Evolutionary conservation across 30 jellyfish, hydroid and myxozoan species (phyloP), one percentile per base, ranked within the genome.

Genomic region (Hydra vulgaris): DNA sequence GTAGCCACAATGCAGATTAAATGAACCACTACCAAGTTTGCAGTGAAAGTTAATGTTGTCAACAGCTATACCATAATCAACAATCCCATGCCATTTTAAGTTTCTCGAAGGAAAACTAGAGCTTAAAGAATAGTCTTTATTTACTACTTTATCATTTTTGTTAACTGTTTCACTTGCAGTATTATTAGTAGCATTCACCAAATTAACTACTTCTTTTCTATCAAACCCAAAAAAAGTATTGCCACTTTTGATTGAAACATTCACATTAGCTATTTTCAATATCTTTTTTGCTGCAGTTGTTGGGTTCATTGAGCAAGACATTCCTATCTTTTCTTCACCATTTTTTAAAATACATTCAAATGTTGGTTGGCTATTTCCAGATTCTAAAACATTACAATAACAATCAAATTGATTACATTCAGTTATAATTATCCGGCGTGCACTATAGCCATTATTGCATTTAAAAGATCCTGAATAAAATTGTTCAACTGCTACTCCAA

Each of bases 271-370:
- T 23, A 20, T 1, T 69, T 69, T 23, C 8, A 69, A 69, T 20
- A 69, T 20, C 27, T 69, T 69, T 23, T 69, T 69, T 21, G 27
- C 76, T 20, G 76, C 76, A 69, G 15, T 69, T 69, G 76, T 69
- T 69, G 76, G 76, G 15, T n/a, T 69, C 25, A 23, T 69, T 1
- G 76, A 21, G 8, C 5, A 20, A 20, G 76, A 69, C 61, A 40
- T 40, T 3, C 61, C 61, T 3, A 40, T 40, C 12, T 40, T 40
- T 3, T 40, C 61, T 40, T 40, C 61, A 40, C 61, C 61, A 40
- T 40, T 40, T 40, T 40, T 40, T 40, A 40, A 40, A 40, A 40
- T 40, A 40, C 61, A 40, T 40, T 40, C 61, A 40, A 40, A 40
- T 12, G 12, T 40, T 40, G 61, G 61, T 12, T 40, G 61, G 12